Percentiles rank a stretch among this genome's conserved stretches.
Evolutionary conservation across 2,113 vertebrate species (phyloP).

Genomic region (Syngnathus scovelli): DNA sequence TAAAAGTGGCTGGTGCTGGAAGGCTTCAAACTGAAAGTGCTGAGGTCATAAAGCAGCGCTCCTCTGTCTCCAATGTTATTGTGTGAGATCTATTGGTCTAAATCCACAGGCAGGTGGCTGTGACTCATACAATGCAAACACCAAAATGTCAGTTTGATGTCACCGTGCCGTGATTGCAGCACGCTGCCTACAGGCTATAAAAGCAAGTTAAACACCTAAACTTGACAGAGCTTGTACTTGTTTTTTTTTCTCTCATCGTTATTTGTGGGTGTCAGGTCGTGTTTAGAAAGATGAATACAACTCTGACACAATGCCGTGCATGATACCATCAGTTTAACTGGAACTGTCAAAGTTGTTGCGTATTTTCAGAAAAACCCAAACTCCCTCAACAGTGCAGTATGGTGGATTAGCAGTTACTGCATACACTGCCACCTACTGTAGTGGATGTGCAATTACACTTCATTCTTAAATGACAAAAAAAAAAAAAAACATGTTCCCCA

Average conservation of each 20-base stretch:
- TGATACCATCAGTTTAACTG: not conserved
- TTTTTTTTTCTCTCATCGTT: slow-evolving; percentile 28
- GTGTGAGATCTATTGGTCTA: slow-evolving; percentile 58
- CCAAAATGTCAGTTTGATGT: slow-evolving; percentile 16
- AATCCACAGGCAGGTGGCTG: slow-evolving; percentile 52
- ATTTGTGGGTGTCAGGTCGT: slow-evolving; percentile 28
- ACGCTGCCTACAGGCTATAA: slow-evolving; percentile 22
- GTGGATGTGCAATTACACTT: no score
- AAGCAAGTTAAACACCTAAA: slow-evolving; percentile 43
- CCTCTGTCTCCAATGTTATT: slow-evolving; percentile 65
- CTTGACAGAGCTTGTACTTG: slow-evolving; percentile 12
- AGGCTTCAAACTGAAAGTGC: slow-evolving; percentile 66
- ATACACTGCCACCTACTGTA: no score
- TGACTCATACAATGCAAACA: slow-evolving; percentile 53
- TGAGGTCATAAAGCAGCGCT: slow-evolving; percentile 65
- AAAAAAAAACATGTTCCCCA: no score
- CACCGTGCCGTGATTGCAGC: slow-evolving; percentile 28
- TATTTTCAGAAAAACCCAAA: slow-evolving; percentile 8
- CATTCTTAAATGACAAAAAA: no score
- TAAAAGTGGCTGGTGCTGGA: slow-evolving; percentile 65
- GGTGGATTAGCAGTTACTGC: no score
- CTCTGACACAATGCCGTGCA: not conserved
- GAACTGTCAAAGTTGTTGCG: not conserved
- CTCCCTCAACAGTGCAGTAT: no score
- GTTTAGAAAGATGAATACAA: slow-evolving; percentile 11